Percentiles rank a stretch among this genome's conserved stretches.
Conservation (phyloP, 2,113 vertebrate genomes). For the Microcebus griseorufus region DNA sequence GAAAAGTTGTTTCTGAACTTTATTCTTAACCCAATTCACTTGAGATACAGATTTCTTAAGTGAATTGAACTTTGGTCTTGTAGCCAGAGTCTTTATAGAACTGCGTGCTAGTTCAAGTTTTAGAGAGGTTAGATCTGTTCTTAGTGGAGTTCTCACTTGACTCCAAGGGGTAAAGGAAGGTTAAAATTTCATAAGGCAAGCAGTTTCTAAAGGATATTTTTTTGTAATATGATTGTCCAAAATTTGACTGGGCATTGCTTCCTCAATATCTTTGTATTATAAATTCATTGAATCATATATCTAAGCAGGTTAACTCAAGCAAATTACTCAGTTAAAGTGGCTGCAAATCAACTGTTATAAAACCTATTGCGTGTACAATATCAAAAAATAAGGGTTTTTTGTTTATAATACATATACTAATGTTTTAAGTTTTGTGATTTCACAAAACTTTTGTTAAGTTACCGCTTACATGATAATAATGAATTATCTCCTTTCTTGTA, state of each 20-base stretch:
- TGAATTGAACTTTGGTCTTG: slow-evolving; percentile 56
- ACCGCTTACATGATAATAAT: neutral
- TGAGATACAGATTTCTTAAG: slow-evolving; percentile 62
- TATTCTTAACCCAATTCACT: slow-evolving; percentile 57
- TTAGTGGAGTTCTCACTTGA: slow-evolving; percentile 17
- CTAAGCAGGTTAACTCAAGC: neutral
- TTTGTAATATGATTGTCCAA: neutral
- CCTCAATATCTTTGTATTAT: neutral
- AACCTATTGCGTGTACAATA: neutral
- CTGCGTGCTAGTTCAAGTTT: slow-evolving; percentile 29
- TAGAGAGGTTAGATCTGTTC: neutral
- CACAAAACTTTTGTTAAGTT: neutral
- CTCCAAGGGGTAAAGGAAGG: neutral
- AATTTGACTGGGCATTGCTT: neutral
- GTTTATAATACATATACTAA: neutral
- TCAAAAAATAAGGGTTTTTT: neutral
- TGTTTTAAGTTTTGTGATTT: neutral
- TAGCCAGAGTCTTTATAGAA: slow-evolving; percentile 35
- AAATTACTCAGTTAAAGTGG: neutral
- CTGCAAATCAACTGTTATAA: neutral
- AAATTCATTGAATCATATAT: neutral
- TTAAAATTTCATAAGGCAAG: neutral
- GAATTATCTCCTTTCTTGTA: neutral
- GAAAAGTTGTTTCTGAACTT: slow-evolving; percentile 62
- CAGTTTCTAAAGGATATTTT: slow-evolving; percentile 5